Conservation (phyloP, 2,113 vertebrate genomes). For the Percina caprodes region DNA sequence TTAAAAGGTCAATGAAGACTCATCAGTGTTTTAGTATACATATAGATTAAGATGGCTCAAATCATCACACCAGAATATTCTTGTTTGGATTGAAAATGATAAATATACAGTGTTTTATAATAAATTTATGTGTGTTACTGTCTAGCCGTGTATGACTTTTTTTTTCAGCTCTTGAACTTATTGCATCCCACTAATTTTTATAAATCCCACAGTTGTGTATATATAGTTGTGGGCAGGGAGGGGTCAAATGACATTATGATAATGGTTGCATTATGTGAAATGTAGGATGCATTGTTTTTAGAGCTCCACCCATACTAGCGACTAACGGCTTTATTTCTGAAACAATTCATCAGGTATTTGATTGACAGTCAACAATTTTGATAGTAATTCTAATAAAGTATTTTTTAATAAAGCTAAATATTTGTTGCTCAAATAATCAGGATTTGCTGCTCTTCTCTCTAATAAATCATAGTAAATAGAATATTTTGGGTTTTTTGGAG, state of each 20-base stretch:
- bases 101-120: constrained; percentile 65
- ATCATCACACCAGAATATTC: not conserved
- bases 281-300: not conserved
- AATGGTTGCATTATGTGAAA: not conserved
- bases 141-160: not conserved
- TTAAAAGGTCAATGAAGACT: constrained; percentile 6
- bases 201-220: not conserved
- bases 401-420: not conserved
- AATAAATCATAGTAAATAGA: not conserved
- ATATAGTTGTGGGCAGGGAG: too few species aligned
- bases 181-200: not conserved
- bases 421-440: not conserved
- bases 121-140: constrained; percentile 55
- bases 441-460: not conserved
- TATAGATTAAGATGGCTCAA: not conserved
- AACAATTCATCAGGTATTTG: not conserved
- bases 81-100: not conserved
- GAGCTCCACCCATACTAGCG: not conserved
- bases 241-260: not conserved
- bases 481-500: not conserved
- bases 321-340: not conserved
- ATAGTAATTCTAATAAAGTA: not conserved
- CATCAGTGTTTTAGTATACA: constrained; percentile 33
- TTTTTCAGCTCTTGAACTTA: not conserved
- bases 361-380: not conserved